A percentile compares a stretch with the other conserved stretches of the same genome.
Conservation (phyloP, 2,888 invertebrate genomes). For the Leucophenga maculata region DNA sequence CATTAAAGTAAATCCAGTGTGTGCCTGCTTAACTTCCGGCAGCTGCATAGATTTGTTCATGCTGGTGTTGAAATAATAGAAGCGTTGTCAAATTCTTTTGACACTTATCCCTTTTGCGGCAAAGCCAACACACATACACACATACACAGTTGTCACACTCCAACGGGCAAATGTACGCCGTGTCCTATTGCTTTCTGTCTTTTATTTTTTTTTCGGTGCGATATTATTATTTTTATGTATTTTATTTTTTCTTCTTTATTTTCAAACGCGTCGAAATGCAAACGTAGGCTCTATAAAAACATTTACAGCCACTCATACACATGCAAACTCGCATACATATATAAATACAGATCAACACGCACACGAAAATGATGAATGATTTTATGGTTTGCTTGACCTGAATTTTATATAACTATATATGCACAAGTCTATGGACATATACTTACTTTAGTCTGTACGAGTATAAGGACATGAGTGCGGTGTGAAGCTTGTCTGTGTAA, state of each 20-base stretch:
- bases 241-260: conserved; percentile 2
- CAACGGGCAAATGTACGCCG: too few relatives aligned
- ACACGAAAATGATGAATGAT: conserved; percentile 70
- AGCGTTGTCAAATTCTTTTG: conserved; percentile 65
- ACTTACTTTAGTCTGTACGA: not conserved
- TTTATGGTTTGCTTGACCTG: conserved; percentile 70
- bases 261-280: not conserved
- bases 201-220: not conserved
- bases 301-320: conserved; percentile 15
- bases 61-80: conserved; percentile 12
- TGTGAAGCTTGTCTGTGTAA: conserved; percentile 32
- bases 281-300: conserved; percentile 15
- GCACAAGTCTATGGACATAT: not conserved
- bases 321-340: conserved; percentile 23
- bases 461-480: not conserved
- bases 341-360: conserved; percentile 55
- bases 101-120: conserved; percentile 61
- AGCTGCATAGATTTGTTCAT: not conserved
- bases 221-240: conserved; percentile 15
- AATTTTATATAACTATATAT: conserved; percentile 54
- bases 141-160: not conserved
- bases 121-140: not conserved
- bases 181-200: conserved; percentile 13
- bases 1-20: conserved; percentile 27
- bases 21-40: not conserved